Conservation (phyloP, 2,888 invertebrate species). For the Venusia cambrica region DNA sequence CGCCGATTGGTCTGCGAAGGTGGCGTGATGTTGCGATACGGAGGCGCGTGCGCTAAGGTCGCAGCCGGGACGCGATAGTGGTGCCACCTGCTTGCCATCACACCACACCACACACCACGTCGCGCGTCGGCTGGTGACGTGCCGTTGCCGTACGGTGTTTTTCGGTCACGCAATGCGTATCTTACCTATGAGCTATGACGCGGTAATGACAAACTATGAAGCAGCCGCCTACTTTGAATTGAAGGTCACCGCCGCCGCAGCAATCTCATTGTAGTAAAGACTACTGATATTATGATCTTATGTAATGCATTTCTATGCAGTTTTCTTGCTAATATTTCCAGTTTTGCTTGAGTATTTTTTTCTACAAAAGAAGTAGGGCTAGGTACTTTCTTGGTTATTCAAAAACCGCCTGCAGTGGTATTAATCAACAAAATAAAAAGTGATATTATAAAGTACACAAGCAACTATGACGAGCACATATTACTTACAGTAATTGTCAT, state of each 20-base stretch:
- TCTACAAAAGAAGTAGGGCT: too few species aligned
- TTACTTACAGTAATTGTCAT: slow-evolving; percentile 8
- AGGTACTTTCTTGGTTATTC: too few species aligned
- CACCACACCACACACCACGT: too few species aligned
- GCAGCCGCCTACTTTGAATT: slow-evolving; percentile 43
- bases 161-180: slow-evolving; percentile 37
- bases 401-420: too few species aligned
- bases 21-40: slow-evolving; percentile 64
- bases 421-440: too few species aligned
- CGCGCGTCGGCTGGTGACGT: slow-evolving; percentile 43
- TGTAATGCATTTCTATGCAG: too few species aligned
- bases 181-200: too few species aligned
- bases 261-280: slow-evolving; percentile 34
- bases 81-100: slow-evolving; percentile 56
- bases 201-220: too few species aligned
- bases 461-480: slow-evolving; percentile 1
- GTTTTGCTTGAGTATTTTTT: too few species aligned
- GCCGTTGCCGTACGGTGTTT: slow-evolving; percentile 41
- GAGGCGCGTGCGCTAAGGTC: slow-evolving; percentile 37
- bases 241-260: slow-evolving; percentile 49
- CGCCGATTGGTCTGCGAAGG: slow-evolving; percentile 58
- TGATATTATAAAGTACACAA: too few species aligned
- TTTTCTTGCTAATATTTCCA: too few species aligned
- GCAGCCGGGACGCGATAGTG: slow-evolving; percentile 45
- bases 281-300: too few species aligned